Evolutionary conservation across 2,888 invertebrate genomes (phyloP), one percentile per base, ranked within the genome.

Genomic region (Serrognathus titanus): DNA sequence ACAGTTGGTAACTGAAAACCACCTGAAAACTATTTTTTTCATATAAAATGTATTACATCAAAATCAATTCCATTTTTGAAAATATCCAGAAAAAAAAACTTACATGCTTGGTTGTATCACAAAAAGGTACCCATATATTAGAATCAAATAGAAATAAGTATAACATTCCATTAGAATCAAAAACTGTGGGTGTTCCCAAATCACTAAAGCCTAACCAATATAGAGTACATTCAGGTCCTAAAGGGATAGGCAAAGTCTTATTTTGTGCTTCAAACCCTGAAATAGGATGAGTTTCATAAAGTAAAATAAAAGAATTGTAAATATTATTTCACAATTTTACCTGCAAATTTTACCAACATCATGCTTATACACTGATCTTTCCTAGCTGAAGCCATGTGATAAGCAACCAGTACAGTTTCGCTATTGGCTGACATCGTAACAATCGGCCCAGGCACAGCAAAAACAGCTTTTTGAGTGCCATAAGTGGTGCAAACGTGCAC

Each of bases 391-490:
- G 86, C 85, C 43, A 76, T 75, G 68, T 92, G 91, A 72, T 86
- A 88, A 24, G 86, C 84, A 9, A 89, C 79, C 59, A 88, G 72
- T 12, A 93, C 73, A 48, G 82, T 80, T 70, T 85, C 80, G 39
- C 81, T 81, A 62, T 81, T 80, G 0, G 85, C 88, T 45, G 85
- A 78, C 73, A 92, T 78, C 31, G 86, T 81, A 3, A 94, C 84
- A 11, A 89, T 79, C 4, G 87, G 84, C 1, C 94, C 93, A 0
- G 90, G 87, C 48, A 92, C 73, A 1, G 85, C 83, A 51, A 93
- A 77, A 7, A 89, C 77, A 71, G 91, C 90, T 69, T 88, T 83
- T 79, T 98, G 97, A 0, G 92, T 87, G 46, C 98, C 98, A 77
- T 89, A 86, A 9, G 90, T 80, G 4, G 91, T 90, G 76, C 89